Base-by-base conservation (phyloP, 2,888 invertebrate species). In the Hymenopus coronatus region DNA sequence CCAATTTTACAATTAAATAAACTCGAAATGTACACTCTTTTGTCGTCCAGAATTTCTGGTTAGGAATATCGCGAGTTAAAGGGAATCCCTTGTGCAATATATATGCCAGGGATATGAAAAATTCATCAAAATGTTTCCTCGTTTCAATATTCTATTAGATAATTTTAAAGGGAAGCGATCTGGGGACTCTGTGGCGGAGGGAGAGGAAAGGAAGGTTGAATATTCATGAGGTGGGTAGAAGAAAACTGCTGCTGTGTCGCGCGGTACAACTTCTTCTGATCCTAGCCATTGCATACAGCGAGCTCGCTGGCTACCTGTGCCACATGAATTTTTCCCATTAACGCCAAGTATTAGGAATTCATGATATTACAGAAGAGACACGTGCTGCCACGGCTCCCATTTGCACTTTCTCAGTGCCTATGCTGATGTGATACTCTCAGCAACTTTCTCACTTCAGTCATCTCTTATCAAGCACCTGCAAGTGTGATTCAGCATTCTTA, bases 101-200 rank as follows among this genome's bases (percentile, higher is more conserved):
- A 84, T 54, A 87, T 87, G 30, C 15, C 88, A 33, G 40, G 87
- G 84, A 40, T 84, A 89, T 89, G 89, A 89, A 89, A 89, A 89
- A 89, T 89, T 89, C 89, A 89, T 89, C 87, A 87, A 88, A 88
- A 70, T 81, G 30, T 86, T 84, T 87, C 86, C 33, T 88, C 88
- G 87, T 88, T 88, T 90, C 90, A 89, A 90, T 90, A 89, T 90
- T 90, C 89, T 90, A 90, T 90, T 89, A 90, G 90, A 89, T 90
- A 89, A 90, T 89, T 90, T 90, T 88, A 88, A 89, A 89, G 88
- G 89, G 86, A 89, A 89, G 85, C 88, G 89, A 89, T 89, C 89
- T 86, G 84, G 89, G 40, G 83, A 82, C 88, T 27, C 30, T n/a
- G 85, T 33, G 28, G 20, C 46, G n/a, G 2, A 54, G 54, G 14